Percentiles rank a stretch among this genome's conserved stretches.
These are phyloP conservation scores for Armadillidium nasatum DNA, from an alignment of 1,140 invertebrate species.

Conservation along the genomic window DNA sequence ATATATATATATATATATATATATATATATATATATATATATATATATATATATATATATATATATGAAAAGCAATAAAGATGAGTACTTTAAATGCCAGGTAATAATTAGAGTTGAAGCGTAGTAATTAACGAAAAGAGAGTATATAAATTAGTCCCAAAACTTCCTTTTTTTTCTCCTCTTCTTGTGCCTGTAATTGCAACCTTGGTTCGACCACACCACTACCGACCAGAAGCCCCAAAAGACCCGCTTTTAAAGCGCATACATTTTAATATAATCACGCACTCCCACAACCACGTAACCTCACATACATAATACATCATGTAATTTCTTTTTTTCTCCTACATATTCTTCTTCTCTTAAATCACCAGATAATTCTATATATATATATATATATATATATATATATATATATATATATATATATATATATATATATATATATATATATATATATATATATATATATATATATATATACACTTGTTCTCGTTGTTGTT, in stretches of 20 bases:
- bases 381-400: background rate
- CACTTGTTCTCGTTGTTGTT: no score
- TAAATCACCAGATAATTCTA: background rate
- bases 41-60: slow-evolving; percentile 25
- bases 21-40: slow-evolving; percentile 21
- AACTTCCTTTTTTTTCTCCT: no score
- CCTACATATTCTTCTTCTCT: background rate
- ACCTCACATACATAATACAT: no score
- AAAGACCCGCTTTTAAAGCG: no score
- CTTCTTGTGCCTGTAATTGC: no score
- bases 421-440: background rate
- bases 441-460: background rate
- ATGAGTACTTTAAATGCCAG: background rate
- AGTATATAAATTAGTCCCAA: no score
- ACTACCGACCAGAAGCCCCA: no score
- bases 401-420: background rate
- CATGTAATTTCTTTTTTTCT: background rate
- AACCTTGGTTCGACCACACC: no score
- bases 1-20: slow-evolving; percentile 24
- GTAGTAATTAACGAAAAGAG: background rate
- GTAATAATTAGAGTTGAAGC: background rate
- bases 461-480: no score
- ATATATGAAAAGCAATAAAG: slow-evolving; percentile 17
- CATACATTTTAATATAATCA: no score
- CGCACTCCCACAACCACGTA: no score